Conservation (phyloP, 2,113 vertebrate genomes). For the Corythoichthys intestinalis region DNA sequence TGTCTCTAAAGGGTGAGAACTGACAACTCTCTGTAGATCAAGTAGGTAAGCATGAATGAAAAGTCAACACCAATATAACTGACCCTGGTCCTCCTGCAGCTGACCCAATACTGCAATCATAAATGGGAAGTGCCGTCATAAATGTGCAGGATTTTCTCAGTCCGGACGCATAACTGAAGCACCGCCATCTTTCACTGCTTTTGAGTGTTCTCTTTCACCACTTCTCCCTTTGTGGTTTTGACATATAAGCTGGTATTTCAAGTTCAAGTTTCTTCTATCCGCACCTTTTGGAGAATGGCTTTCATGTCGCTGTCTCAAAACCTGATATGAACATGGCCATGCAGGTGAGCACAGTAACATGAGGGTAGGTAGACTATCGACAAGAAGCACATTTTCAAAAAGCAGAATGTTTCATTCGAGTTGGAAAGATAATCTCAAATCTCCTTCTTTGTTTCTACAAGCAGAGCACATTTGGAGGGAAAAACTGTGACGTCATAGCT, state of each 20-base stretch:
- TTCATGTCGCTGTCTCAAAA: not conserved
- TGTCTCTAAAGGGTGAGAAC: not conserved
- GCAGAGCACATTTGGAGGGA: no score
- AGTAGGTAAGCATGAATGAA: not conserved
- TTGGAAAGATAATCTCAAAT: not conserved
- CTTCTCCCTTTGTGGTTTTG: not conserved
- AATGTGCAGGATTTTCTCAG: not conserved
- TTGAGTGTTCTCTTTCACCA: constrained; percentile 3
- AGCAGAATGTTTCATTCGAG: not conserved
- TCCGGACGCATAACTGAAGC: not conserved
- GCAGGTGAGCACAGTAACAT: not conserved
- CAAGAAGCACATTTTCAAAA: not conserved
- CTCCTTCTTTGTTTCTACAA: not conserved
- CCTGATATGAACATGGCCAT: not conserved
- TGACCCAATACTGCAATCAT: not conserved
- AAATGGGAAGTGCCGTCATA: not conserved
- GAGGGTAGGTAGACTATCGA: not conserved
- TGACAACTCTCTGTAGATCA: not conserved
- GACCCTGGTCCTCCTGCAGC: not conserved
- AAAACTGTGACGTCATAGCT: not conserved
- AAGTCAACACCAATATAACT: not conserved
- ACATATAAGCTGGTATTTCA: constrained; percentile 1
- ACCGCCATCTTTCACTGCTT: not conserved
- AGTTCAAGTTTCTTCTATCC: not conserved
- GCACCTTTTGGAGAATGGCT: not conserved